These are phyloP conservation scores for Pelobates fuscus DNA, from an alignment of 2,113 vertebrate genomes.

Conservation along the genomic window DNA sequence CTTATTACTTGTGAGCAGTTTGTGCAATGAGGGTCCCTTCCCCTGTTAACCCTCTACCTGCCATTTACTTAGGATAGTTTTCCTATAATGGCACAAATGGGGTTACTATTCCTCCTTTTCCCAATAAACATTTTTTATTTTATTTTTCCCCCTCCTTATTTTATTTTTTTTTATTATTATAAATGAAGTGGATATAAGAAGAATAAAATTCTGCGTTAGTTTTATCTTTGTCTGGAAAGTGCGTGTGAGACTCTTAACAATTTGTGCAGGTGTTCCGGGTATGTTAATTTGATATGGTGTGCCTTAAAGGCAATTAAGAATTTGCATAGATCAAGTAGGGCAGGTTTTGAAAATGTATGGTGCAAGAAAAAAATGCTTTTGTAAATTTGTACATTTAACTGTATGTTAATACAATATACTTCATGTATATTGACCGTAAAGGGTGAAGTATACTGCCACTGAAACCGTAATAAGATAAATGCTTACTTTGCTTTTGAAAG, in stretches of 20 bases:
- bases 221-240: slow-evolving; percentile 52
- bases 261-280: background rate
- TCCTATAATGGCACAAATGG: slow-evolving; percentile 2
- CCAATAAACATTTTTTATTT: slow-evolving; percentile 12
- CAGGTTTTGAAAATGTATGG: too few species aligned
- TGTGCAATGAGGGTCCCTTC: slow-evolving; percentile 55
- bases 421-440: too few species aligned
- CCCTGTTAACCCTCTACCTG: slow-evolving; percentile 14
- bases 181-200: slow-evolving; percentile 67
- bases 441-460: too few species aligned
- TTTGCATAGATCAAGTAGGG: too few species aligned
- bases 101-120: slow-evolving; percentile 27
- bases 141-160: slow-evolving; percentile 58
- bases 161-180: slow-evolving; percentile 68
- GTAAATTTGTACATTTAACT: too few species aligned
- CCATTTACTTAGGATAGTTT: slow-evolving; percentile 6
- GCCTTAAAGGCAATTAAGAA: background rate
- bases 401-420: too few species aligned
- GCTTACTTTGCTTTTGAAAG: too few species aligned
- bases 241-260: background rate
- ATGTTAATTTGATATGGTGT: background rate
- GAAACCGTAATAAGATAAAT: too few species aligned
- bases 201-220: slow-evolving; percentile 66
- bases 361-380: too few species aligned
- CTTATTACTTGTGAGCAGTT: slow-evolving; percentile 63